Evolutionary conservation across 2,113 vertebrate genomes (phyloP).

Genomic region (Trematocara nigrifrons): DNA sequence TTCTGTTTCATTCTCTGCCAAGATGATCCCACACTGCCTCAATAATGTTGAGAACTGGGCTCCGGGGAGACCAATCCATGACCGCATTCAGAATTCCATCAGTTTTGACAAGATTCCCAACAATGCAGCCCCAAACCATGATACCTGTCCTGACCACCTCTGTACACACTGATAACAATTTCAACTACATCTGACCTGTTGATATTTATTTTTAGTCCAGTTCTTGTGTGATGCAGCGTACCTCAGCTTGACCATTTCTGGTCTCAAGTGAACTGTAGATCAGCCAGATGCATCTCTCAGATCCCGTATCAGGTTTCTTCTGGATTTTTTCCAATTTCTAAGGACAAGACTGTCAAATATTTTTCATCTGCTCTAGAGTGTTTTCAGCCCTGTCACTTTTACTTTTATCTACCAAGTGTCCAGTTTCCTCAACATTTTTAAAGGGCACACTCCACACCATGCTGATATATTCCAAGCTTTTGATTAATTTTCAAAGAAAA

Average conservation of each 20-base stretch:
- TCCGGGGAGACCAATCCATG: background rate
- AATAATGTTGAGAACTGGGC: background rate
- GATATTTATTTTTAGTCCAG: background rate
- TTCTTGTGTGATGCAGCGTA: background rate
- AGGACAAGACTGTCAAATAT: background rate
- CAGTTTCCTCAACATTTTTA: background rate
- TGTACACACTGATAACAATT: background rate
- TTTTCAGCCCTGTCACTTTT: background rate
- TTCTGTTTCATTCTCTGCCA: background rate
- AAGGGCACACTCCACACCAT: background rate
- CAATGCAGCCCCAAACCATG: background rate
- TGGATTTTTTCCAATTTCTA: background rate
- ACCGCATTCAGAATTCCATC: background rate
- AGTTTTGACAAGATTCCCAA: background rate
- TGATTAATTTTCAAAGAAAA: background rate
- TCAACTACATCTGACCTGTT: background rate
- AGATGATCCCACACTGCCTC: background rate
- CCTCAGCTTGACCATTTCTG: background rate
- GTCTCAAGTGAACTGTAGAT: background rate
- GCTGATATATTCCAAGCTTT: background rate
- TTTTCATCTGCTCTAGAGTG: background rate
- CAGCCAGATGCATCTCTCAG: background rate
- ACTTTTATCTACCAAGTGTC: background rate
- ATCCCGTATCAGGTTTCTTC: background rate
- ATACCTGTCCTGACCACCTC: background rate